Evolutionary conservation across 2,888 invertebrate genomes (phyloP), one percentile per base, ranked within the genome.

Genomic region (Idaea dimidiata): DNA sequence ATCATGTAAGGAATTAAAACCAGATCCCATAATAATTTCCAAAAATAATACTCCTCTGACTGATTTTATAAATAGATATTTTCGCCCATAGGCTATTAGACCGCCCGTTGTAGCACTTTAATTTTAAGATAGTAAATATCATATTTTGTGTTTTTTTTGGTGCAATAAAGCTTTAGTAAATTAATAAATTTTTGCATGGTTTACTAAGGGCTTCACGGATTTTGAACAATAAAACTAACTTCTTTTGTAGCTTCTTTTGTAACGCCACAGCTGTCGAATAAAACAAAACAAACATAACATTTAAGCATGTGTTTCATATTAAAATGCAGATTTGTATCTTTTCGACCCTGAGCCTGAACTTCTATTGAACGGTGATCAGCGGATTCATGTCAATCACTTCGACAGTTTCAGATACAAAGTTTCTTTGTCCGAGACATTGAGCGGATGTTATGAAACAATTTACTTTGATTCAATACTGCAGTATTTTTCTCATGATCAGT

Each of bases 291-390:
- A 65, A 60, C 62, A 63, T 66, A 57, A 62, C 66, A 68, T 62
- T 64, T 69, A 73, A 66, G 68, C 73, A 74, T 69, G 70, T 74
- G 73, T 68, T 71, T 72, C 62, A 64, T 68, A 66, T 66, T 65
- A 62, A 64, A 64, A 56, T 59, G 61, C 59, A 31, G 58, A 58
- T 18, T 5, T 10, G 14, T 43, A 43, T 43, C 43, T 43, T 58
- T 61, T 64, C 60, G 68, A 63, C 71, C 71, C 62, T 71, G 68
- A 63, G 69, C 71, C 62, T 71, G 71, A 71, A 71, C 70, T 71
- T 71, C 66, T 17, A 62, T 59, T 59, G 63, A 63, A 64, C 62
- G 57, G 56, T 31, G 62, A 63, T 62, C 62, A 66, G 62, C 59
- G 66, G 62, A 64, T 64, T 68, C 62, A 58, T 63, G 66, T 66